phyloP scores from a whole-genome alignment of 2,113 vertebrate genomes.

The Albula goreensis region DNA sequence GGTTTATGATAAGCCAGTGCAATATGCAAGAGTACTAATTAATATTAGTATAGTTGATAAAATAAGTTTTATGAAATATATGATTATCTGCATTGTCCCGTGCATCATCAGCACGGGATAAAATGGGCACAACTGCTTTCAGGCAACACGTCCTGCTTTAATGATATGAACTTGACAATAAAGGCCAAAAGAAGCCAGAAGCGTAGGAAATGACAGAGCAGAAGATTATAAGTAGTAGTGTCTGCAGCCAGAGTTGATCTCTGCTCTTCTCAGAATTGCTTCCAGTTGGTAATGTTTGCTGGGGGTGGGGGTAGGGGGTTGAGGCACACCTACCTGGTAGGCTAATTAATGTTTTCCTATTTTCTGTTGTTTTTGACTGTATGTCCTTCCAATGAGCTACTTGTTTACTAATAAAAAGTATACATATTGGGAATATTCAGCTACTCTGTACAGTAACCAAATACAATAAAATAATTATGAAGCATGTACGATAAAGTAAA shows the following conservation, averaged over 20 bases:
- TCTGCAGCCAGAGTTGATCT: slow-evolving; percentile 59
- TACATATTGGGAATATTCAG: not conserved
- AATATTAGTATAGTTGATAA: not conserved
- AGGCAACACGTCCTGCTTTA: slow-evolving; percentile 6
- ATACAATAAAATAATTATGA: not conserved
- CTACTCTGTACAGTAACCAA: not conserved
- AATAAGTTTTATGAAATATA: not conserved
- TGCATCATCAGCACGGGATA: not conserved
- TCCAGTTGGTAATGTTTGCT: slow-evolving; percentile 38
- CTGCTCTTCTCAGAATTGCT: slow-evolving; percentile 52
- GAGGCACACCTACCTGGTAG: not conserved
- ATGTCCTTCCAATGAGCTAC: not conserved
- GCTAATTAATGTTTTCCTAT: not conserved
- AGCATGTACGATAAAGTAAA: not conserved
- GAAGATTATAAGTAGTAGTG: slow-evolving; percentile 53
- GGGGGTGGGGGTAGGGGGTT: not conserved
- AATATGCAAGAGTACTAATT: not conserved
- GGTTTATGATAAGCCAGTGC: not conserved
- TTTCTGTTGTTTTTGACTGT: not conserved
- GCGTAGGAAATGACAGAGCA: slow-evolving; percentile 52
- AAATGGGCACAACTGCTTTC: not conserved
- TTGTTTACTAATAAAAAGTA: slow-evolving; percentile 2
- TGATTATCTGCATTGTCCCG: not conserved
- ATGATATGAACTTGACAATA: slow-evolving; percentile 24
- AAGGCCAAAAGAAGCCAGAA: slow-evolving; percentile 41